Evolutionary conservation across 2,113 vertebrate genomes (phyloP).

Genomic region (Labeo catla): DNA sequence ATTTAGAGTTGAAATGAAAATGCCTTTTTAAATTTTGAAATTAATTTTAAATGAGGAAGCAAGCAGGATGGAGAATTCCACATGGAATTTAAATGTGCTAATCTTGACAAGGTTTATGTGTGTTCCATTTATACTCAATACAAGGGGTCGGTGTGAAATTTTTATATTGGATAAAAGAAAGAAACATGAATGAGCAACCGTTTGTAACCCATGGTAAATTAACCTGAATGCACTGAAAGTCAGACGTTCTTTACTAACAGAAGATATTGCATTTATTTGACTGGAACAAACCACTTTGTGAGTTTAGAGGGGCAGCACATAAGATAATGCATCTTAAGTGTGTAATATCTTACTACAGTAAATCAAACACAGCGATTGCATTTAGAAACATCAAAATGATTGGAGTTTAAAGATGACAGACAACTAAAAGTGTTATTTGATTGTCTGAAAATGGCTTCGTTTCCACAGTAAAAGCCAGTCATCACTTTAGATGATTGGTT

Average conservation of each 20-base stretch:
- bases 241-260: background rate
- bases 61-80: background rate
- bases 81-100: background rate
- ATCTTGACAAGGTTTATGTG: no score
- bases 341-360: background rate
- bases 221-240: background rate
- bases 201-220: background rate
- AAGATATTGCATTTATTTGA: background rate
- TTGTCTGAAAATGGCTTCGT: background rate
- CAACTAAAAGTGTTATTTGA: background rate
- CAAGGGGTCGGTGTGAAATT: background rate
- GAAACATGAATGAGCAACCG: no score
- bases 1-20: background rate
- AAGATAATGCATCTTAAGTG: background rate
- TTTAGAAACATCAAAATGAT: background rate
- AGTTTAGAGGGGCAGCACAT: background rate
- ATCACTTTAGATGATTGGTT: slow-evolving; percentile 21
- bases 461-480: slow-evolving; percentile 1
- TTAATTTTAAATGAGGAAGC: background rate
- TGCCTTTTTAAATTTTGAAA: background rate
- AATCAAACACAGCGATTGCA: background rate
- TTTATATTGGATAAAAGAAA: background rate
- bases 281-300: background rate
- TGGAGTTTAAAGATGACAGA: background rate
- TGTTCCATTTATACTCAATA: no score